Evolutionary conservation across 2,113 vertebrate genomes (phyloP), one percentile per base, ranked within the genome.

Genomic region (Dasyurus viverrinus): DNA sequence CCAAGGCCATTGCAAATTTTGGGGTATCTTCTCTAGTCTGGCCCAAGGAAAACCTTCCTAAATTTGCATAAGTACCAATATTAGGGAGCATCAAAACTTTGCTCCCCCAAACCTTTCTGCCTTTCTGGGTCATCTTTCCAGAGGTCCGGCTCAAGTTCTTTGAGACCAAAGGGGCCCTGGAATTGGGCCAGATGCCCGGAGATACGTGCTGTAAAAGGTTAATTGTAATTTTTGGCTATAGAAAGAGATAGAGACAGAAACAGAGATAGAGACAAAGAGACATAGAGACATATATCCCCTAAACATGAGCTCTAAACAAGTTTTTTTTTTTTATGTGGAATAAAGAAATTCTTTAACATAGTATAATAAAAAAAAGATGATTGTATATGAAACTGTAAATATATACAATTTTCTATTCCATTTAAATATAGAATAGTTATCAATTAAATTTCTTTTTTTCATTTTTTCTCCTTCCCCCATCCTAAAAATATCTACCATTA

Each of bases 261-360:
- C 10, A 52, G 50, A 10, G 23, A 55, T 9, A 7, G 55, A 84
- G 50, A 52, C 50, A 52, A 16, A 7, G 55, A 84, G 48, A 48
- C 48, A 48, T 16, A 55, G 46, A 1, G 5, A 48, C 48, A 48
- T 42, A 46, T 16, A 0, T n/a, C 7, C 7, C 26, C 91, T 95
- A 95, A 93, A 91, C 95, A 48, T 55, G 96, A 53, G 1, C 23
- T 90, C 47, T 57, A 50, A 93, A 22, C 8, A 94, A 93, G 92
- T 52, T 96, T 14, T 36, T 53, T 57, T 90, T 90, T 60, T 60
- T 26, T 9, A 27, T 30, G 36, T 60, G 26, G 25, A 60, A 30
- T 60, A 30, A 60, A 60, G 27, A 27, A 60, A 60, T 60, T 60
- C 27, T 0, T 30, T 30, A 60, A 60, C 55, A 57, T 57, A 27